Conservation (phyloP, 1,140 invertebrate genomes). For the Zaprionus vittiger region DNA sequence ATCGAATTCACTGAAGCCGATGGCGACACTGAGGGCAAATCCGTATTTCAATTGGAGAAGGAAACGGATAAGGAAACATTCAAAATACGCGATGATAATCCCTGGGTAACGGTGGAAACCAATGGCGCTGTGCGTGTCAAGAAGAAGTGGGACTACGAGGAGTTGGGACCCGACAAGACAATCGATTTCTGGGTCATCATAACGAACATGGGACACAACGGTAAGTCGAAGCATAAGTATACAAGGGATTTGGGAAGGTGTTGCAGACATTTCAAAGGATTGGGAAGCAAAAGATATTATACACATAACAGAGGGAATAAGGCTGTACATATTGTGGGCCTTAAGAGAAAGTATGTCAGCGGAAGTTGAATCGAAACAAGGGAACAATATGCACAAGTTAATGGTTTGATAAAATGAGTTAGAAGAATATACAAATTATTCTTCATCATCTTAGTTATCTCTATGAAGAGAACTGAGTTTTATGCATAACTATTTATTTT, state of each 20-base stretch:
- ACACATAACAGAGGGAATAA: background rate
- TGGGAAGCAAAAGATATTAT: too few relatives aligned
- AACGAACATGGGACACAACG: conserved; percentile 93
- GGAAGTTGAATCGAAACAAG: too few relatives aligned
- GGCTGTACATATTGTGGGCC: background rate
- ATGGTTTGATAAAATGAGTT: too few relatives aligned
- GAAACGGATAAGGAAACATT: conserved; percentile 96
- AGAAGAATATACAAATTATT: background rate
- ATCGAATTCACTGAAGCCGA: conserved; percentile 96
- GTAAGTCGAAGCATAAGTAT: conserved; percentile 85
- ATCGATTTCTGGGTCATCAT: conserved; percentile 98
- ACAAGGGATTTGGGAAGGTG: background rate
- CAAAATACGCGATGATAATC: conserved; percentile 96
- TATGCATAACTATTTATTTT: background rate
- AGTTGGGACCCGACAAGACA: conserved; percentile 96
- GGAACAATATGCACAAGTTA: too few relatives aligned
- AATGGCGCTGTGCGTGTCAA: conserved; percentile 96
- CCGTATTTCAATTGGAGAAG: conserved; percentile 95
- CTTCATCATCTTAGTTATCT: background rate
- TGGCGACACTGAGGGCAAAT: conserved; percentile 93
- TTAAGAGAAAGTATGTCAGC: too few relatives aligned
- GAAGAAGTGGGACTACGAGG: conserved; percentile 98
- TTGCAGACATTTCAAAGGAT: background rate
- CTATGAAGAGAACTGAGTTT: background rate
- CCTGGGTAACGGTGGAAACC: conserved; percentile 96